Evolutionary conservation across 2,888 invertebrate genomes (phyloP).

Genomic region (Erebia aethiops): DNA sequence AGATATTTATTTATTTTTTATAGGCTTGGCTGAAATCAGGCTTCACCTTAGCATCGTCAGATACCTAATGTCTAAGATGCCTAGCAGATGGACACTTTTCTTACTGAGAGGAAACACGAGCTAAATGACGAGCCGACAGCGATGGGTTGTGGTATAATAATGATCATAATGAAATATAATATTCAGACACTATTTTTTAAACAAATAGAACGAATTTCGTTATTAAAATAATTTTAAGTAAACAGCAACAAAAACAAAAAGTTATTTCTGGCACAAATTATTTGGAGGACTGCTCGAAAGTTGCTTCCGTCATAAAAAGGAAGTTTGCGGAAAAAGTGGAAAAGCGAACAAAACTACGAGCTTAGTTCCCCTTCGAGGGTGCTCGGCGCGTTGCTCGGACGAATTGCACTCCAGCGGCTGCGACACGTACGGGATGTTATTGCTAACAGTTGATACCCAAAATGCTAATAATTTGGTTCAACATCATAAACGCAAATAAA

Average conservation of each 20-base stretch:
- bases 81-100: too few species aligned
- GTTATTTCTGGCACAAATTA: slow-evolving; percentile 13
- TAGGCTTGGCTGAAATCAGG: too few species aligned
- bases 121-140: too few species aligned
- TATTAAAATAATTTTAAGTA: not conserved
- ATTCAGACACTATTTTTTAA: not conserved
- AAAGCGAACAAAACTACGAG: slow-evolving; percentile 61
- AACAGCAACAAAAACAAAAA: not conserved
- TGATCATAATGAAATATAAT: too few species aligned
- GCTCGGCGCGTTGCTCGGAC: slow-evolving; percentile 63
- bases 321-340: slow-evolving; percentile 46
- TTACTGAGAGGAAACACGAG: too few species aligned
- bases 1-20: too few species aligned
- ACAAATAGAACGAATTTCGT: not conserved
- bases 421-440: slow-evolving; percentile 46
- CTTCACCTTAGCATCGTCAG: too few species aligned
- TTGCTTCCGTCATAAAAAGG: slow-evolving; percentile 35
- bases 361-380: slow-evolving; percentile 63
- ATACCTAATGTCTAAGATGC: too few species aligned
- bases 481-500: too few species aligned
- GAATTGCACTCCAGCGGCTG: slow-evolving; percentile 68
- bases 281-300: slow-evolving; percentile 16
- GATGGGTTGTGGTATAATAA: too few species aligned
- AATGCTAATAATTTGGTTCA: too few species aligned
- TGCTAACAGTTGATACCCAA: not conserved